These are phyloP conservation scores for Ptyas mucosa DNA, from an alignment of 2,113 vertebrate genomes.

Conservation along the genomic window DNA sequence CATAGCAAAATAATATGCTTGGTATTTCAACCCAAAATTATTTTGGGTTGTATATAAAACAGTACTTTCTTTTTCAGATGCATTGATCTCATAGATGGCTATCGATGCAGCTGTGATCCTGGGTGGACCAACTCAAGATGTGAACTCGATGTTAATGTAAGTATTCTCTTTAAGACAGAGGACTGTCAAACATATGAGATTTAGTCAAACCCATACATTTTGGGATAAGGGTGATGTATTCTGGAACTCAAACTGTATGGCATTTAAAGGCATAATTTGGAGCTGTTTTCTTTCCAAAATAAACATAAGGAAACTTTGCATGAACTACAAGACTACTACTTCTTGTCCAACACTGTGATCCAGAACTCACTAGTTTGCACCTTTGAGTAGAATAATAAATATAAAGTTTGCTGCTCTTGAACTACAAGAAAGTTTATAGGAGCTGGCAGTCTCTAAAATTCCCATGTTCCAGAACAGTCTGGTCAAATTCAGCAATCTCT, in stretches of 20 bases:
- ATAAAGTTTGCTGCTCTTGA: background rate
- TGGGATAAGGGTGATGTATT: background rate
- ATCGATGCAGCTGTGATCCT: conserved; percentile 70
- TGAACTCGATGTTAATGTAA: conserved; percentile 78
- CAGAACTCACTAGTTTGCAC: background rate
- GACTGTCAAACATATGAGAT: background rate
- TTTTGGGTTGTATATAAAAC: background rate
- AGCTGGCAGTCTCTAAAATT: background rate
- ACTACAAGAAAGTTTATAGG: background rate
- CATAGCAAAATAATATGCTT: background rate
- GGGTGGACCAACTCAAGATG: conserved; percentile 77
- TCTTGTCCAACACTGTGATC: background rate
- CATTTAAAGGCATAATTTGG: background rate
- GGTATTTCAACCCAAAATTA: background rate
- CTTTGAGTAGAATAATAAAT: background rate
- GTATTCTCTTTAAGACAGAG: conserved; percentile 47
- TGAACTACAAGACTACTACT: background rate
- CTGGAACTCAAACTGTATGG: background rate
- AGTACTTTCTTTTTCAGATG: conserved; percentile 70
- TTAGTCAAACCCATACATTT: background rate
- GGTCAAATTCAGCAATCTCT: background rate
- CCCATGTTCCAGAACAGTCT: background rate
- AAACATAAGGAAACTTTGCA: background rate
- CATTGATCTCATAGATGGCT: conserved; percentile 67
- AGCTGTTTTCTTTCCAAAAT: background rate